Evolutionary conservation across 2,888 invertebrate genomes (phyloP).

Genomic region (Encarsia formosa): DNA sequence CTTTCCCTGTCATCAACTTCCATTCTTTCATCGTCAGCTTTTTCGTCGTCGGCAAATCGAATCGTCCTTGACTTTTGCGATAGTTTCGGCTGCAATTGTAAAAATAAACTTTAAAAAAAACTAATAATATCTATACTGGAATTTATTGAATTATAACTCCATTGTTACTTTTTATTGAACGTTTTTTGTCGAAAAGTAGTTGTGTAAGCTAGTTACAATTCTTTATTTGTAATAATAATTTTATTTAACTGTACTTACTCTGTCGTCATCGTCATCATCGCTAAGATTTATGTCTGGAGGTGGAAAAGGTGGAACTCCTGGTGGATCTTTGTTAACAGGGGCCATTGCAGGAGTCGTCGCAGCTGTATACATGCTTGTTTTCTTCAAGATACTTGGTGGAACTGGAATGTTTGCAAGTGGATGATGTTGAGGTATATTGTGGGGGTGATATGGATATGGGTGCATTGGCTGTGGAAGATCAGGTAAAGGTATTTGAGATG

Average conservation of each 20-base stretch:
- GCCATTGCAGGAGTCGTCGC: slow-evolving; percentile 42
- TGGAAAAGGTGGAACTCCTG: slow-evolving; percentile 83
- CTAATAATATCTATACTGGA: too few relatives aligned
- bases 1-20: slow-evolving; percentile 49
- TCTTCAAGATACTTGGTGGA: slow-evolving; percentile 70
- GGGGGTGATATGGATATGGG: slow-evolving; percentile 44
- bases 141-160: too few relatives aligned
- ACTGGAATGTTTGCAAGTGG: slow-evolving; percentile 56
- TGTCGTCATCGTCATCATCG: slow-evolving; percentile 55
- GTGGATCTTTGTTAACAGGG: slow-evolving; percentile 62
- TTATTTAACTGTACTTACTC: slow-evolving; percentile 10
- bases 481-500: slow-evolving; percentile 60
- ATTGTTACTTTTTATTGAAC: background rate
- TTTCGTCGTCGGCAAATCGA: slow-evolving; percentile 60
- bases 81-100: slow-evolving; percentile 43
- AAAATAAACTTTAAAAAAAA: background rate
- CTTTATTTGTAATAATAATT: background rate
- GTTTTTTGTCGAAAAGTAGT: background rate
- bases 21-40: slow-evolving; percentile 48
- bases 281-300: slow-evolving; percentile 67
- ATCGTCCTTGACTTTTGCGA: slow-evolving; percentile 55
- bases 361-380: slow-evolving; percentile 58
- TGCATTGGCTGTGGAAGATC: slow-evolving; percentile 47
- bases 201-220: background rate
- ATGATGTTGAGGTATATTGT: slow-evolving; percentile 48